Percentiles rank a stretch among this genome's conserved stretches.
Conservation (phyloP, 2,113 vertebrate species). For the Ifrita kowaldi region DNA sequence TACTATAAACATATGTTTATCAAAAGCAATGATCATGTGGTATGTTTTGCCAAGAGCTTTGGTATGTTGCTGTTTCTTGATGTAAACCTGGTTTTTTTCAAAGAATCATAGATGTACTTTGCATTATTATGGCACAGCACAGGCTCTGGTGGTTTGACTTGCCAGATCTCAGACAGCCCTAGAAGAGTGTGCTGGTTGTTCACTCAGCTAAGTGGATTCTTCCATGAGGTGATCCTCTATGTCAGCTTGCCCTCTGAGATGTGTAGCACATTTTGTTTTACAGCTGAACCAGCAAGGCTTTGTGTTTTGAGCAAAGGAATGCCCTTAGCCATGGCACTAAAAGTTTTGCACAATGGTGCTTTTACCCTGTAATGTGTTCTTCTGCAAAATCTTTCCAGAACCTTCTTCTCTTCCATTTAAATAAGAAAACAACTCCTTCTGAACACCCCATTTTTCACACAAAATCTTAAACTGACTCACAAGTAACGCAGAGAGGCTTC, state of each 20-base stretch:
- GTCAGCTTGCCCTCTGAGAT: not conserved
- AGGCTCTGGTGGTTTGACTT: not conserved
- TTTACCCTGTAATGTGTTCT: not conserved
- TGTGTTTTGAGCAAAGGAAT: not conserved
- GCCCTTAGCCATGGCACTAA: not conserved
- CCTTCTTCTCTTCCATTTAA: not conserved
- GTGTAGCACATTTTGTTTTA: not conserved
- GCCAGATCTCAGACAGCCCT: not conserved
- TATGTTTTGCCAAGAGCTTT: not conserved
- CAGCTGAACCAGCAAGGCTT: not conserved
- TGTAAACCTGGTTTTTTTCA: not conserved
- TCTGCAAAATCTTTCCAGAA: not conserved
- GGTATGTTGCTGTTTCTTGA: slow-evolving; percentile 1
- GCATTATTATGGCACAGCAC: not conserved
- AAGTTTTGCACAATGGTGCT: not conserved
- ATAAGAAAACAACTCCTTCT: not conserved
- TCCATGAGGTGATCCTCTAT: not conserved
- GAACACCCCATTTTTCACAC: not conserved
- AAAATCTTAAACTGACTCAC: not conserved
- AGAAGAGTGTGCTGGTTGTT: not conserved
- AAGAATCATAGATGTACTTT: not conserved
- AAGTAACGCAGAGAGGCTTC: not conserved
- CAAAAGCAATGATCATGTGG: not conserved
- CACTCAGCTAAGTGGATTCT: not conserved
- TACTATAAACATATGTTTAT: not conserved